Percentiles rank a stretch among this genome's conserved stretches.
Conservation (phyloP, 2,888 invertebrate genomes). For the Pollenia labialis region DNA sequence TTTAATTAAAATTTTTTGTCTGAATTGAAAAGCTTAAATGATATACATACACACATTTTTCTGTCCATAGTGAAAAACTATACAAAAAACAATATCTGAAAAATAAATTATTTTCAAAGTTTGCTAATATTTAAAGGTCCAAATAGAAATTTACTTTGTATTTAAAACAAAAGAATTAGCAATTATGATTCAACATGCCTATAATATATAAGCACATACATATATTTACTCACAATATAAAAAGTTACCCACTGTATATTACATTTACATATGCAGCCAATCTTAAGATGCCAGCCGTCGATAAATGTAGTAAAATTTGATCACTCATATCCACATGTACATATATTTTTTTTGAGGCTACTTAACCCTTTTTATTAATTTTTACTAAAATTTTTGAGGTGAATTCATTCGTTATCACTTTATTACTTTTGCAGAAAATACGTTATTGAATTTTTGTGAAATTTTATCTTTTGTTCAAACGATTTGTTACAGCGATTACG, state of each 20-base stretch:
- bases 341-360: not conserved
- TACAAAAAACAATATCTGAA: no score
- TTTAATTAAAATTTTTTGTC: no score
- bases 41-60: no score
- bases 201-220: not conserved
- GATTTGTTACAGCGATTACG: constrained; percentile 67
- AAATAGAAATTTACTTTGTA: no score
- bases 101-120: no score
- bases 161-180: not conserved
- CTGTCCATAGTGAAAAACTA: no score
- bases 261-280: constrained; percentile 59
- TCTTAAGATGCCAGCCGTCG: constrained; percentile 57
- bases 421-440: constrained; percentile 36
- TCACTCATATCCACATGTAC: constrained; percentile 38
- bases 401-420: constrained; percentile 1
- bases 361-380: not conserved
- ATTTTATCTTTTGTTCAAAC: constrained; percentile 66
- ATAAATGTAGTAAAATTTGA: constrained; percentile 45
- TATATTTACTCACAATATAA: constrained; percentile 49
- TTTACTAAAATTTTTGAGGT: not conserved
- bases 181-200: constrained; percentile 15
- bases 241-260: constrained; percentile 58
- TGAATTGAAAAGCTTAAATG: no score
- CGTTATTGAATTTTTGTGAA: constrained; percentile 48
- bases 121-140: no score